phyloP scores from a whole-genome alignment of 2,113 vertebrate species.

The Coregonus clupeaformis region DNA sequence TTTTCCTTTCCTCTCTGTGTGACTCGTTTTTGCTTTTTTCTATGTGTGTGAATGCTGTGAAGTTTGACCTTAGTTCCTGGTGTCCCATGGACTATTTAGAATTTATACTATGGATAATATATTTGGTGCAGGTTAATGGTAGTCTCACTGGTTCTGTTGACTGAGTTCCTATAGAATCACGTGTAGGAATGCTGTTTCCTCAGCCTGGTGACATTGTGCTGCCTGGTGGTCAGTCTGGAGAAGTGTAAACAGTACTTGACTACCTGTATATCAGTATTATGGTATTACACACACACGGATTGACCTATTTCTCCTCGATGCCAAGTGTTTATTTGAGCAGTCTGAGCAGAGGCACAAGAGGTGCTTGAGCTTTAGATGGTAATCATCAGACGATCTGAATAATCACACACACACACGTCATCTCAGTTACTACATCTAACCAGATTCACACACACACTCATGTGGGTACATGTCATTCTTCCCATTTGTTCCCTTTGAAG shows the following conservation, averaged over 20 bases:
- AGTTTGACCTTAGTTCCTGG: too few species aligned
- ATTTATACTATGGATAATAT: too few species aligned
- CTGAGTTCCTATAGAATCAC: too few species aligned
- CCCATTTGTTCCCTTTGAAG: neutral
- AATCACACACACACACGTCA: neutral
- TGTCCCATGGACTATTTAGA: too few species aligned
- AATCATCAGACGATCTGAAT: neutral
- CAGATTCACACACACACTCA: neutral
- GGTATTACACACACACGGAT: neutral
- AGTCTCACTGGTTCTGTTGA: too few species aligned
- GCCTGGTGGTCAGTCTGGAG: slow-evolving; percentile 50
- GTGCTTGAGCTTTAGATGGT: slow-evolving; percentile 17
- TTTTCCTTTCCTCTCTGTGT: too few species aligned
- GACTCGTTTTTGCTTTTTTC: too few species aligned
- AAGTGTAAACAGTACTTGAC: neutral
- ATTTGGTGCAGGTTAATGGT: too few species aligned
- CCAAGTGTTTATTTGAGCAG: slow-evolving; percentile 12
- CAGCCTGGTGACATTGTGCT: slow-evolving; percentile 46
- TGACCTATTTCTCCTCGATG: slow-evolving; percentile 26
- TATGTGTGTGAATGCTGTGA: too few species aligned
- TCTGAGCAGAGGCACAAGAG: neutral
- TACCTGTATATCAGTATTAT: neutral
- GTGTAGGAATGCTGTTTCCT: neutral
- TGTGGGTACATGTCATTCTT: neutral
- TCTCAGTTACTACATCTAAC: neutral